Conservation (phyloP, 2,797 vertebrate species). For the Helicolenus hilgendorfi region DNA sequence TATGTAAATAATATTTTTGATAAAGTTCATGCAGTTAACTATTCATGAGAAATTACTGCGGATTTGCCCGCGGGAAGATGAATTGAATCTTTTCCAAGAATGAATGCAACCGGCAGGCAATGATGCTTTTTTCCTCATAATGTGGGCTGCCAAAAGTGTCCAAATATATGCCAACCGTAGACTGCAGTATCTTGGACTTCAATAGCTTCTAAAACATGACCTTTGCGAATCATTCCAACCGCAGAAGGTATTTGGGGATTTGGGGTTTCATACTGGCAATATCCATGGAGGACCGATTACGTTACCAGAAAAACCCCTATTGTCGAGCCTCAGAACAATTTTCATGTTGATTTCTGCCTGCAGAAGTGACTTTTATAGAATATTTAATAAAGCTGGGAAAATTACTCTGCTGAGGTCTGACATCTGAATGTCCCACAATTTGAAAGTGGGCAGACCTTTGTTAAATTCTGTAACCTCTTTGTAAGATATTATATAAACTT, state of each 20-base stretch:
- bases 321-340: slow-evolving; percentile 44
- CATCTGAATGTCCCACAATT: slow-evolving; percentile 20
- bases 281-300: slow-evolving; percentile 33
- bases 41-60: slow-evolving; percentile 38
- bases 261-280: slow-evolving; percentile 33
- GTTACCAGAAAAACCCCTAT: slow-evolving; percentile 5
- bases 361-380: slow-evolving; percentile 41
- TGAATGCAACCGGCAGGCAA: slow-evolving; percentile 36
- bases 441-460: slow-evolving; percentile 8
- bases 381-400: slow-evolving; percentile 36
- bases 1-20: not conserved
- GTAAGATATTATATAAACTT: not conserved
- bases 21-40: slow-evolving; percentile 13
- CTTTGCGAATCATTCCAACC: slow-evolving; percentile 50
- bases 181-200: slow-evolving; percentile 32
- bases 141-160: slow-evolving; percentile 29
- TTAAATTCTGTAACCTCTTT: not conserved
- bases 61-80: slow-evolving; percentile 22
- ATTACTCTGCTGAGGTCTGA: not conserved
- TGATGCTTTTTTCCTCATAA: slow-evolving; percentile 27
- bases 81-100: slow-evolving; percentile 33
- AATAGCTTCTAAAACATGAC: slow-evolving; percentile 54
- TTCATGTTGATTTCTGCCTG: slow-evolving; percentile 54
- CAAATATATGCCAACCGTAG: slow-evolving; percentile 42
- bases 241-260: slow-evolving; percentile 43